phyloP scores from a whole-genome alignment of 2,113 vertebrate genomes.

The Hucho hucho region DNA sequence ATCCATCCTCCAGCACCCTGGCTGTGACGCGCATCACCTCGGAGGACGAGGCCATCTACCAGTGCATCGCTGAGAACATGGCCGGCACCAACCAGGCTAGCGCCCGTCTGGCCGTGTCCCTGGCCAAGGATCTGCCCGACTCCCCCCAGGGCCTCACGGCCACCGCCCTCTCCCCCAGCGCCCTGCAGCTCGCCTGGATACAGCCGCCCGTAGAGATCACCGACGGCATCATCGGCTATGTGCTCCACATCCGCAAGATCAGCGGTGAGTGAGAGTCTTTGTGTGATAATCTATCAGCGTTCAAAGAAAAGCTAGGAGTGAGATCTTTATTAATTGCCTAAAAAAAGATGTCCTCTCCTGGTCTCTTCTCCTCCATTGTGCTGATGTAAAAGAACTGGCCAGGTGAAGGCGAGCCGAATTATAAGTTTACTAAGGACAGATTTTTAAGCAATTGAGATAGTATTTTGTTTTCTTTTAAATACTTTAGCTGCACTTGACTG shows the following conservation, averaged over 20 bases:
- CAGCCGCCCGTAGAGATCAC: slow-evolving; percentile 32
- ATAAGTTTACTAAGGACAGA: no score
- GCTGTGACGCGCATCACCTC: slow-evolving; percentile 65
- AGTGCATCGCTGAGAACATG: slow-evolving; percentile 74
- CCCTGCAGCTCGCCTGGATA: slow-evolving; percentile 65
- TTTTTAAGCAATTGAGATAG: no score
- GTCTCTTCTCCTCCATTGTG: no score
- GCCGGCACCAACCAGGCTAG: slow-evolving; percentile 78
- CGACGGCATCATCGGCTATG: slow-evolving; percentile 69
- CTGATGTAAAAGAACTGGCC: no score
- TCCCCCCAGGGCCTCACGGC: slow-evolving; percentile 57
- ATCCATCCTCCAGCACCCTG: slow-evolving; percentile 61
- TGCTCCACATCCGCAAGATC: slow-evolving; percentile 67
- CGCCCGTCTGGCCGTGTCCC: slow-evolving; percentile 66
- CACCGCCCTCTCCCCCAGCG: slow-evolving; percentile 49
- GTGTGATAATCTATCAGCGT: no score
- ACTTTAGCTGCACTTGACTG: no score
- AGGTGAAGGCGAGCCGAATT: no score
- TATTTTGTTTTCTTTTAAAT: no score
- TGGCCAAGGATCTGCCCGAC: slow-evolving; percentile 55
- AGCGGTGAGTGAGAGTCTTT: slow-evolving; percentile 58
- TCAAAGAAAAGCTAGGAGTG: no score
- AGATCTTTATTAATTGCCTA: no score
- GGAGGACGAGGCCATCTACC: slow-evolving; percentile 75
- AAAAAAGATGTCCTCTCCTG: no score